Evolutionary conservation across 1,140 invertebrate species (phyloP).

Genomic region (Drosophila obscura): DNA sequence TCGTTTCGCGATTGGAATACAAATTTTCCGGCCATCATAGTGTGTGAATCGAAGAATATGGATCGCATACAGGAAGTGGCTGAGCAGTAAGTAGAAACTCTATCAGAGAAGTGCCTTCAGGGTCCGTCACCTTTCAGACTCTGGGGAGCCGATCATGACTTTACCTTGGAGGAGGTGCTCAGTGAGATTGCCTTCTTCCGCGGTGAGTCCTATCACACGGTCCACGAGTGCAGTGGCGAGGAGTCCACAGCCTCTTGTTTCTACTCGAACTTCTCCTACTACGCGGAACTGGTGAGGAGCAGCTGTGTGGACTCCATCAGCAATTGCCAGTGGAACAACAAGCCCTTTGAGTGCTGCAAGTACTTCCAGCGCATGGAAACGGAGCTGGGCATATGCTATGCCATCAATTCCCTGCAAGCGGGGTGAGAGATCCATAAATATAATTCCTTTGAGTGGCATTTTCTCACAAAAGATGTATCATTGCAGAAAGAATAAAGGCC

Average conservation of each 20-base stretch:
- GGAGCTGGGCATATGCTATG: slow-evolving; percentile 87
- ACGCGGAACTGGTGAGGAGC: slow-evolving; percentile 86
- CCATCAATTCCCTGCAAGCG: slow-evolving; percentile 87
- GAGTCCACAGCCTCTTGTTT: slow-evolving; percentile 85
- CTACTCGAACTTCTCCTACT: slow-evolving; percentile 85
- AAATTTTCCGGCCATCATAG: slow-evolving; percentile 87
- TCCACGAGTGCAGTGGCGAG: slow-evolving; percentile 86
- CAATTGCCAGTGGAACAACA: slow-evolving; percentile 87
- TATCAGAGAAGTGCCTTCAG: too few relatives aligned
- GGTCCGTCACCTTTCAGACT: slow-evolving; percentile 79
- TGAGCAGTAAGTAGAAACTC: slow-evolving; percentile 84
- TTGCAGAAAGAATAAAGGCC: slow-evolving; percentile 52
- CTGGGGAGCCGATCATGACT: slow-evolving; percentile 87
- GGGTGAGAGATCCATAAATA: slow-evolving; percentile 42
- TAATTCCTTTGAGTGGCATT: too few relatives aligned
- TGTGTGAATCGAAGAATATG: slow-evolving; percentile 88
- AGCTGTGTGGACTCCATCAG: slow-evolving; percentile 85
- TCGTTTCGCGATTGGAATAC: slow-evolving; percentile 89
- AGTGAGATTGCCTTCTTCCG: slow-evolving; percentile 88
- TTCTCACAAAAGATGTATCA: background rate
- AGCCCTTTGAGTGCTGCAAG: slow-evolving; percentile 87
- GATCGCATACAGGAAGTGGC: slow-evolving; percentile 86
- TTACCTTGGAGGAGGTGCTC: slow-evolving; percentile 88
- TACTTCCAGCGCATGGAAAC: slow-evolving; percentile 87
- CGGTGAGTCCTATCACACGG: slow-evolving; percentile 87